phyloP scores from a whole-genome alignment of 2,888 invertebrate genomes.

The Cheilosia vernalis region DNA sequence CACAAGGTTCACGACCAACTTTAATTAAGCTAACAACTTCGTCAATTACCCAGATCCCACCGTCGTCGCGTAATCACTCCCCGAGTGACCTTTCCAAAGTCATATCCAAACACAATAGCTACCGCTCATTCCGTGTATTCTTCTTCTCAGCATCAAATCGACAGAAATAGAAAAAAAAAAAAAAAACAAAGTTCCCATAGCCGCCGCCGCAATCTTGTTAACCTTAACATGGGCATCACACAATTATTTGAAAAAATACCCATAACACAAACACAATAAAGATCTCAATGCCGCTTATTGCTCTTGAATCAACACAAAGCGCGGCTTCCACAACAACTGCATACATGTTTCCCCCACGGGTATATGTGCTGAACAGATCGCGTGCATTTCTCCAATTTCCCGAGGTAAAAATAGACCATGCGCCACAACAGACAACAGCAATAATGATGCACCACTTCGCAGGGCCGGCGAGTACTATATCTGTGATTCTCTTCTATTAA shows the following conservation, averaged over 20 bases:
- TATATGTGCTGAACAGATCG: constrained; percentile 47
- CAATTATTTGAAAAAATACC: constrained; percentile 65
- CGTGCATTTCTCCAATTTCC: constrained; percentile 71
- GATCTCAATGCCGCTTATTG: constrained; percentile 68
- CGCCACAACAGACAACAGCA: constrained; percentile 41
- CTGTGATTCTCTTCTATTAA: constrained; percentile 47
- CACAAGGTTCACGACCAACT: constrained; percentile 58
- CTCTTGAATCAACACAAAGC: constrained; percentile 62
- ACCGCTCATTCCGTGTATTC: constrained; percentile 18
- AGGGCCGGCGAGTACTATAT: not conserved
- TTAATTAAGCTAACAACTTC: constrained; percentile 65
- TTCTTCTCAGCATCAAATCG: constrained; percentile 31
- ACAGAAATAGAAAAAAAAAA: not conserved
- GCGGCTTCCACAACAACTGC: constrained; percentile 19
- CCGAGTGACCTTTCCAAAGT: constrained; percentile 67
- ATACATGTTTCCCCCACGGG: constrained; percentile 33
- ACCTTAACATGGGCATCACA: constrained; percentile 69
- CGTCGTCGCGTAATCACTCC: constrained; percentile 48
- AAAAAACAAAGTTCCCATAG: constrained; percentile 49
- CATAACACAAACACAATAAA: constrained; percentile 68
- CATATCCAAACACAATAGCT: constrained; percentile 63
- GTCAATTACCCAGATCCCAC: constrained; percentile 69
- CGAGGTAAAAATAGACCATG: constrained; percentile 66
- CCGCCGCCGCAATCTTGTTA: constrained; percentile 52
- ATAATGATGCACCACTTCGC: constrained; percentile 46